Evolutionary conservation across 2,888 invertebrate genomes (phyloP).

Genomic region (Neocrepidodera transversa): DNA sequence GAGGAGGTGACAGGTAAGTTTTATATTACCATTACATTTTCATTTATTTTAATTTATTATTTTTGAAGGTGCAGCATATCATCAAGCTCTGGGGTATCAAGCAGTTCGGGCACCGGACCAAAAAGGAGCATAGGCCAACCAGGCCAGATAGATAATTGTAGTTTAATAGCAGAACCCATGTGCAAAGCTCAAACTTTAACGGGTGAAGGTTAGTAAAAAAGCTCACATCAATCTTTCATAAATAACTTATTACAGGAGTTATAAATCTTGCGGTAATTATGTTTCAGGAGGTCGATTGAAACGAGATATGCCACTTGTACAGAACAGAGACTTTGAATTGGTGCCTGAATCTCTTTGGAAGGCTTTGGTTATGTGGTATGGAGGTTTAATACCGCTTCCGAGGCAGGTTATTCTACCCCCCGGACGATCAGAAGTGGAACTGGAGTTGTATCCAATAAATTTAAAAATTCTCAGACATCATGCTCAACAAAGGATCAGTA

Average conservation of each 20-base stretch:
- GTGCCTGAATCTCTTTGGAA: constrained; percentile 89
- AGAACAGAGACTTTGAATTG: constrained; percentile 84
- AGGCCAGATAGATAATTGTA: constrained; percentile 79
- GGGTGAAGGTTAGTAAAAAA: constrained; percentile 79
- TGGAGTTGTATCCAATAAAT: constrained; percentile 85
- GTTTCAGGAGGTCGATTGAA: constrained; percentile 71
- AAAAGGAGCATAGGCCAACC: constrained; percentile 62
- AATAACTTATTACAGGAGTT: too few relatives aligned
- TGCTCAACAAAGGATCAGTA: constrained; percentile 54
- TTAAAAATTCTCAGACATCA: constrained; percentile 78
- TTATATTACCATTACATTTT: background rate
- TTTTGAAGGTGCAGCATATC: constrained; percentile 58
- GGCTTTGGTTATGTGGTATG: constrained; percentile 83
- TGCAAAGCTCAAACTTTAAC: constrained; percentile 77
- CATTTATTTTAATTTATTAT: background rate
- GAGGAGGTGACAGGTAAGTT: constrained; percentile 63
- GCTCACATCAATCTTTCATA: too few relatives aligned
- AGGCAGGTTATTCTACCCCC: constrained; percentile 80
- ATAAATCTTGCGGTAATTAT: background rate
- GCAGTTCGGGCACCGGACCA: constrained; percentile 63
- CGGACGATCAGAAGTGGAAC: constrained; percentile 70
- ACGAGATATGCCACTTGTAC: constrained; percentile 74
- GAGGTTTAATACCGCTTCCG: constrained; percentile 78
- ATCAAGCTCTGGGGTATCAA: constrained; percentile 71
- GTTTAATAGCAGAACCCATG: constrained; percentile 69